A percentile compares a stretch with the other conserved stretches of the same genome.
Conservation (phyloP, 2,113 vertebrate genomes). For the Callithrix jacchus region DNA sequence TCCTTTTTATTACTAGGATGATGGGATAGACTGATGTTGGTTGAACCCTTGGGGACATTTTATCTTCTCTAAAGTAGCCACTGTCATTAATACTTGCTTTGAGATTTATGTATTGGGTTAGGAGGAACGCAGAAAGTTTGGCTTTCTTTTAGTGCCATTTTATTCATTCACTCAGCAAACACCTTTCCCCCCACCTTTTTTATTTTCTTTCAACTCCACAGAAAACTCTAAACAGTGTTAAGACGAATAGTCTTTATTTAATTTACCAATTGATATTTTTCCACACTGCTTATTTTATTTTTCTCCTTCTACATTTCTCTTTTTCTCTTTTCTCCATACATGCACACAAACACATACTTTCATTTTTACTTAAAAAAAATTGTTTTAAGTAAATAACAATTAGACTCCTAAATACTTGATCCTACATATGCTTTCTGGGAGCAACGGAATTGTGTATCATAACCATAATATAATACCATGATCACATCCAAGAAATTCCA, state of each 20-base stretch:
- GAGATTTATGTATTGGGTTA: not conserved
- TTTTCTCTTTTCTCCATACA: not conserved
- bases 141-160: not conserved
- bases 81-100: conserved; percentile 24
- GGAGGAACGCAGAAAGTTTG: not conserved
- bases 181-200: not conserved
- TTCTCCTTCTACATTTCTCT: not conserved
- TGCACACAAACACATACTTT: not conserved
- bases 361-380: not conserved
- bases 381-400: conserved; percentile 2
- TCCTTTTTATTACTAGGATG: conserved; percentile 8
- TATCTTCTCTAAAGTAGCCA: not conserved
- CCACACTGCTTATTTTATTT: not conserved
- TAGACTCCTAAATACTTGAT: not conserved
- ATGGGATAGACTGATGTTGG: not conserved
- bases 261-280: conserved; percentile 9
- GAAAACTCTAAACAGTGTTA: not conserved
- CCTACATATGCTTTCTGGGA: not conserved
- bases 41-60: not conserved
- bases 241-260: not conserved
- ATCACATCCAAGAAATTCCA: not conserved
- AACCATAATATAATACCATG: not conserved
- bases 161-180: not conserved
- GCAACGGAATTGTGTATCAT: not conserved
- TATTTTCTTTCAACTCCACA: conserved; percentile 28